A percentile compares a stretch with the other conserved stretches of the same genome.
Conservation (phyloP, 2,113 vertebrate species). For the Gulo gulo region DNA sequence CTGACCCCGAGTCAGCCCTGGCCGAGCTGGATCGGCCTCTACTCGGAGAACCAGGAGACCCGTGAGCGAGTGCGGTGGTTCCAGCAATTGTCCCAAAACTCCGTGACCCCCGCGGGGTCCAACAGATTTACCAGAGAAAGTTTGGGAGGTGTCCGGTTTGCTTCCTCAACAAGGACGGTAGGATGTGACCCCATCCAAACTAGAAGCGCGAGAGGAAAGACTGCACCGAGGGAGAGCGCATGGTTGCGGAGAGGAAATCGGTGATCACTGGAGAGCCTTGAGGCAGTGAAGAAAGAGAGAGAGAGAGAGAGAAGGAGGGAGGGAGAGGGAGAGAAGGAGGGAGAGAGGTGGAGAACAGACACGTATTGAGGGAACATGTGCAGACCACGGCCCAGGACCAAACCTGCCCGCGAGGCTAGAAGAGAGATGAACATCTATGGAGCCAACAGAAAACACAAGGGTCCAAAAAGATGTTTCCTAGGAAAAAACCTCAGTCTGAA, state of each 20-base stretch:
- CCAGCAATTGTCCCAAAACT: not conserved
- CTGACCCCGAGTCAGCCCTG: not conserved
- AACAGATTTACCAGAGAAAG: not conserved
- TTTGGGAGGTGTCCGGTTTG: not conserved
- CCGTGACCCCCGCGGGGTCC: not conserved
- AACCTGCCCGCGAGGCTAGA: not conserved
- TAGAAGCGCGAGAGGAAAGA: not conserved
- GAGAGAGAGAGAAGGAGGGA: too few relatives aligned
- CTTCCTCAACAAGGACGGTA: not conserved
- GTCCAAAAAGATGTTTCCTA: not conserved
- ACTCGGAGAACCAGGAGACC: not conserved
- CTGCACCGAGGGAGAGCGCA: not conserved
- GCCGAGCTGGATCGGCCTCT: not conserved
- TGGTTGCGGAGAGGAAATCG: not conserved
- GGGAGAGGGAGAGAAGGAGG: not conserved
- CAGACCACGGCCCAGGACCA: not conserved
- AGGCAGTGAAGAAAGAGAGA: not conserved
- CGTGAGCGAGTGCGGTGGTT: not conserved
- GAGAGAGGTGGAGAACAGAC: not conserved
- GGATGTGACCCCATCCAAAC: not conserved
- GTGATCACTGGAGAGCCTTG: not conserved
- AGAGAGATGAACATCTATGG: not conserved
- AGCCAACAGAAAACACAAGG: not conserved
- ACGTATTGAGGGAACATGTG: rapidly evolving
- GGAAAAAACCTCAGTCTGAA: not conserved